phyloP scores from a whole-genome alignment of 2,797 vertebrate species.

The Sardinella longiceps region DNA sequence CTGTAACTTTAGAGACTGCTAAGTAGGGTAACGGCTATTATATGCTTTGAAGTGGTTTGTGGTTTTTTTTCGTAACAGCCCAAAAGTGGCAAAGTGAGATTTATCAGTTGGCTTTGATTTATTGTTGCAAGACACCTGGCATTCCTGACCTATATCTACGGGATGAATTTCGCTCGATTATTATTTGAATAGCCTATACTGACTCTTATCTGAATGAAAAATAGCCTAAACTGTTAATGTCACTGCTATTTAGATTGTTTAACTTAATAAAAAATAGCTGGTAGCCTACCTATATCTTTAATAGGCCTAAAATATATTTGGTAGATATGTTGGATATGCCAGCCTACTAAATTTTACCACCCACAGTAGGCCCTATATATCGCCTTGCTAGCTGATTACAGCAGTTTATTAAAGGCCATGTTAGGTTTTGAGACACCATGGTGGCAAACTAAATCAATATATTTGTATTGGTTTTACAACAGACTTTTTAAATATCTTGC shows the following conservation, averaged over 20 bases:
- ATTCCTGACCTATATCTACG: neutral
- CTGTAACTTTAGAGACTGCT: neutral
- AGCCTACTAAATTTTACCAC: neutral
- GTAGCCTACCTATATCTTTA: neutral
- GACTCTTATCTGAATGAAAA: too few relatives aligned
- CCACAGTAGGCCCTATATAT: neutral
- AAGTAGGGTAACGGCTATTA: neutral
- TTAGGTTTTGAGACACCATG: neutral
- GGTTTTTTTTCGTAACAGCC: neutral
- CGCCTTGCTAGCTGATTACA: neutral
- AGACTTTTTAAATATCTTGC: neutral
- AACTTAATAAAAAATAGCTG: too few relatives aligned
- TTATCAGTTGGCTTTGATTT: slow-evolving; percentile 4
- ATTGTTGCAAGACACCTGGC: neutral
- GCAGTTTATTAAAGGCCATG: neutral
- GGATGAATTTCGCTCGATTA: neutral
- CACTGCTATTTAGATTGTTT: too few relatives aligned
- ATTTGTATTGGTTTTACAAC: neutral
- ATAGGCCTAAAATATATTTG: neutral
- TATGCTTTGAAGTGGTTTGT: slow-evolving; percentile 16
- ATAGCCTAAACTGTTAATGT: too few relatives aligned
- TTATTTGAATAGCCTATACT: neutral
- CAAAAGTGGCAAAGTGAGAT: neutral
- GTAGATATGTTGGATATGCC: neutral
- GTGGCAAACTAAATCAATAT: neutral